These are phyloP conservation scores for Tetranychus piercei DNA, from an alignment of 2,888 invertebrate genomes.

Conservation along the genomic window DNA sequence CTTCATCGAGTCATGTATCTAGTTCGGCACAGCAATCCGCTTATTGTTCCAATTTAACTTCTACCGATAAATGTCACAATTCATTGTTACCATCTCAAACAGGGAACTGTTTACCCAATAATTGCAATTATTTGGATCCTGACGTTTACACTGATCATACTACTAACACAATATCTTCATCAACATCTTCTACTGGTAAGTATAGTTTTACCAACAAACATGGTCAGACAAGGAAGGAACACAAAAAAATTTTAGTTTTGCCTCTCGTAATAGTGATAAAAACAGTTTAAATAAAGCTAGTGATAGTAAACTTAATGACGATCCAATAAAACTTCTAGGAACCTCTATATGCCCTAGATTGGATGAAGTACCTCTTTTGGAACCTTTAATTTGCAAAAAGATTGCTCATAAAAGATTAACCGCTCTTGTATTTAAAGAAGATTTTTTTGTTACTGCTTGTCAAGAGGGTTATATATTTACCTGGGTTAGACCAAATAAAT, in stretches of 20 bases:
- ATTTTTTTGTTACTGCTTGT: slow-evolving; percentile 87
- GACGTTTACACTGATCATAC: slow-evolving; percentile 16
- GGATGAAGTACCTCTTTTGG: slow-evolving; percentile 91
- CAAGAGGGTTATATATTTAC: slow-evolving; percentile 97
- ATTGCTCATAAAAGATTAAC: slow-evolving; percentile 91
- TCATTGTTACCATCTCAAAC: slow-evolving; percentile 22
- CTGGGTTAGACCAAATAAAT: slow-evolving; percentile 70
- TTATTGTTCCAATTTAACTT: not conserved
- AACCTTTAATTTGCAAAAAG: slow-evolving; percentile 92
- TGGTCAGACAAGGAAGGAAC: slow-evolving; percentile 35
- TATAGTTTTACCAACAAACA: not conserved
- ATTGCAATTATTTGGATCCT: slow-evolving; percentile 10
- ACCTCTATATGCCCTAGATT: slow-evolving; percentile 72
- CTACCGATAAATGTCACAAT: not conserved
- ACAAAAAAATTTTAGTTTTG: slow-evolving; percentile 50
- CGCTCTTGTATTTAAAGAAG: slow-evolving; percentile 78
- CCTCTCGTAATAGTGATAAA: slow-evolving; percentile 39
- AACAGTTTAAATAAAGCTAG: slow-evolving; percentile 28
- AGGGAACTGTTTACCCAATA: slow-evolving; percentile 24
- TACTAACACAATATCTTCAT: slow-evolving; percentile 15
- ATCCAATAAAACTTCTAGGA: slow-evolving; percentile 71
- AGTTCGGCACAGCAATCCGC: not conserved
- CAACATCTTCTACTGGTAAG: not conserved
- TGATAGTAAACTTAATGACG: slow-evolving; percentile 35
- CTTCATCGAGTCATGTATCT: not conserved